Percentiles rank a stretch among this genome's conserved stretches.
phyloP scores from a whole-genome alignment of 2,888 invertebrate genomes.

The Acanthoscelides obtectus region DNA sequence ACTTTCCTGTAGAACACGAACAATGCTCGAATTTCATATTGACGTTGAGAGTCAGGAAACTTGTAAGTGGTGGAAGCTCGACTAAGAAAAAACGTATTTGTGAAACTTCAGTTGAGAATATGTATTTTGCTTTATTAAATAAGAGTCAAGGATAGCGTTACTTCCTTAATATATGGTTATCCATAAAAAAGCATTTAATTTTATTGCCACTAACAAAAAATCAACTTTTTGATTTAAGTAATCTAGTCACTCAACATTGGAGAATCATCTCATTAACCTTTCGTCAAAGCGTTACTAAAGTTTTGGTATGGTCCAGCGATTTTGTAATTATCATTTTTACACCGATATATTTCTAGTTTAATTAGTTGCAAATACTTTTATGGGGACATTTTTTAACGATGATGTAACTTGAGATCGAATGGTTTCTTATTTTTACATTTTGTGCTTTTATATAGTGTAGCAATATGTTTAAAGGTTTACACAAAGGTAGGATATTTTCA shows the following conservation, averaged over 20 bases:
- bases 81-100: too few species aligned
- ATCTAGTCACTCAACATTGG: background rate
- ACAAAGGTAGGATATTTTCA: too few species aligned
- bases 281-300: background rate
- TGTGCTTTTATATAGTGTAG: background rate
- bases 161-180: background rate
- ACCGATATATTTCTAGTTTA: background rate
- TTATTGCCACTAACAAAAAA: background rate
- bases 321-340: background rate
- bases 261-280: background rate
- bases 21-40: too few species aligned
- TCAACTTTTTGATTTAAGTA: background rate
- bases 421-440: background rate
- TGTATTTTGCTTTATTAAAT: too few species aligned
- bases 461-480: background rate
- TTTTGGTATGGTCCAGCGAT: background rate
- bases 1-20: too few species aligned
- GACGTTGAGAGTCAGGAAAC: too few species aligned
- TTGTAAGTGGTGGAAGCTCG: too few species aligned
- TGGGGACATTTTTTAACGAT: background rate
- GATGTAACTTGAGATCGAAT: background rate
- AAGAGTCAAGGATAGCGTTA: too few species aligned
- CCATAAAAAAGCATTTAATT: background rate
- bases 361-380: background rate
- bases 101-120: too few species aligned